Conservation (phyloP, 2,113 vertebrate genomes). For the Rhodinocichla rosea region DNA sequence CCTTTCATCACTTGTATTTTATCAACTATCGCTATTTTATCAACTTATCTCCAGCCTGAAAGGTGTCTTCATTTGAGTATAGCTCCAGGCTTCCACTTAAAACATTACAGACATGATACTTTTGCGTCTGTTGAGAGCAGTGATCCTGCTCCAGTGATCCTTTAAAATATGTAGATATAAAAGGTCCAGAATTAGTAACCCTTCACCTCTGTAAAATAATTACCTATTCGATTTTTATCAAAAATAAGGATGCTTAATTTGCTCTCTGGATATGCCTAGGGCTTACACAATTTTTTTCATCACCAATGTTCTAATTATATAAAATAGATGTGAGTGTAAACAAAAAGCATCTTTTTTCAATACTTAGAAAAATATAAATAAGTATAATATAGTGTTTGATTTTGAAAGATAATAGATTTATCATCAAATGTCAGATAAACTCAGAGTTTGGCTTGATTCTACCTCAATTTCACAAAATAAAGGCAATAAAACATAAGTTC, state of each 20-base stretch:
- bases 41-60: constrained; percentile 26
- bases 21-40: not conserved
- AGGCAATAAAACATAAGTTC: not conserved
- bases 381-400: not conserved
- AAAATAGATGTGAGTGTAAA: not conserved
- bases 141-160: not conserved
- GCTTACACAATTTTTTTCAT: not conserved
- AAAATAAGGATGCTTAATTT: not conserved
- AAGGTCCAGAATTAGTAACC: not conserved
- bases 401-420: not conserved
- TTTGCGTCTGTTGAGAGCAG: not conserved
- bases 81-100: not conserved
- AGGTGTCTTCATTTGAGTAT: not conserved
- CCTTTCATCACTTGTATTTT: constrained; percentile 26
- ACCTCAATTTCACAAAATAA: not conserved
- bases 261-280: not conserved
- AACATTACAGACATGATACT: not conserved
- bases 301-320: not conserved
- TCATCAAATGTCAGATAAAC: not conserved
- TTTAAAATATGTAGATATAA: not conserved
- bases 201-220: not conserved
- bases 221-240: not conserved
- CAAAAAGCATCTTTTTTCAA: not conserved
- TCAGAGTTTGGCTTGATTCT: not conserved
- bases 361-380: not conserved